Percentiles rank a stretch among this genome's conserved stretches.
Conservation (phyloP, 2,888 invertebrate genomes). For the Netelia virgata region DNA sequence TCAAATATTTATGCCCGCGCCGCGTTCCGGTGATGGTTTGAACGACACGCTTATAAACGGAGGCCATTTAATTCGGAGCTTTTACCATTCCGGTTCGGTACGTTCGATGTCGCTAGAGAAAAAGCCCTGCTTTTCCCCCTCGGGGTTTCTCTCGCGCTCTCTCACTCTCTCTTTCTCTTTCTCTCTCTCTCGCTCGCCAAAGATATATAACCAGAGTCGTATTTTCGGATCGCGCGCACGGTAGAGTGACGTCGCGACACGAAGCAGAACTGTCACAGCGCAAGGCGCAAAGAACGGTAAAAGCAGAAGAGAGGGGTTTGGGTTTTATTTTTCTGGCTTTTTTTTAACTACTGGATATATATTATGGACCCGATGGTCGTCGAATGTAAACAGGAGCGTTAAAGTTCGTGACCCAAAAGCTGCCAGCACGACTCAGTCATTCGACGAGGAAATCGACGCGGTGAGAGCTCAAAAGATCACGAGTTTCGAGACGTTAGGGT, state of each 20-base stretch:
- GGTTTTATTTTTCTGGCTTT: background rate
- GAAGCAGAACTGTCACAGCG: constrained; percentile 51
- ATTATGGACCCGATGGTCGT: constrained; percentile 39
- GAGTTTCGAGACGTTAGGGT: background rate
- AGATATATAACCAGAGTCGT: constrained; percentile 34
- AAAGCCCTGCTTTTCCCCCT: background rate
- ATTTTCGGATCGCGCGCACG: constrained; percentile 60
- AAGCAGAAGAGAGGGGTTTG: constrained; percentile 6
- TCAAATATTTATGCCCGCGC: constrained; percentile 79
- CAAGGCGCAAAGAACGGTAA: constrained; percentile 2
- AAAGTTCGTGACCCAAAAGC: constrained; percentile 63
- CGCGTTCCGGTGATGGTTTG: constrained; percentile 36
- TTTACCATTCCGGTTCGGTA: background rate
- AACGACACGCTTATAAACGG: constrained; percentile 46
- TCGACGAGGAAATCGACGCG: background rate
- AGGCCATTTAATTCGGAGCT: background rate
- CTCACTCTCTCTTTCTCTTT: too few species aligned
- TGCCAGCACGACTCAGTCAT: background rate
- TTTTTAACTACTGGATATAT: constrained; percentile 48
- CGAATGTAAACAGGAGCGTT: constrained; percentile 37
- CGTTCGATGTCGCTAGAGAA: background rate
- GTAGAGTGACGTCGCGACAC: constrained; percentile 49
- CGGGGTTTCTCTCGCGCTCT: too few species aligned
- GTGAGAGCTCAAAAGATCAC: constrained; percentile 42
- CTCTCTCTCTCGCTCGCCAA: too few species aligned